phyloP scores from a whole-genome alignment of 2,888 invertebrate genomes.

The Drosophila flavopinicola region DNA sequence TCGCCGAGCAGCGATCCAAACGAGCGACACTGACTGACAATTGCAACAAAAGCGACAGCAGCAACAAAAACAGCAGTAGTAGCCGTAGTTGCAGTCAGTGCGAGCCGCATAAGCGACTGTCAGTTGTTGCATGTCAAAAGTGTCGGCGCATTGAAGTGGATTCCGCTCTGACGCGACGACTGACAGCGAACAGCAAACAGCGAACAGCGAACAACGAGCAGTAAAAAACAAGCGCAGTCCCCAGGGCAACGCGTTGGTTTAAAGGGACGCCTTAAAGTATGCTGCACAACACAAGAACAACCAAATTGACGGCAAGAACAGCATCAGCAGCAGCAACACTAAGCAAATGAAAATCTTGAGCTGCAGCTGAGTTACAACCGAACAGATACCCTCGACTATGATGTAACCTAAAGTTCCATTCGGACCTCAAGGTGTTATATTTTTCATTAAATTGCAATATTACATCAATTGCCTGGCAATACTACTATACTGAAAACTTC shows the following conservation, averaged over 20 bases:
- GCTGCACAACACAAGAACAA: slow-evolving; percentile 30
- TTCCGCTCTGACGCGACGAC: slow-evolving; percentile 43
- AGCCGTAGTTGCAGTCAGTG: neutral
- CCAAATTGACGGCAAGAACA: slow-evolving; percentile 17
- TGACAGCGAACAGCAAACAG: slow-evolving; percentile 35
- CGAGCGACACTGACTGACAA: slow-evolving; percentile 46
- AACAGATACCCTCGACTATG: slow-evolving; percentile 9
- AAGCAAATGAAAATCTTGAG: slow-evolving; percentile 4
- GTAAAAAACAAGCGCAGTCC: slow-evolving; percentile 19
- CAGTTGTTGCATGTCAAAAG: slow-evolving; percentile 65
- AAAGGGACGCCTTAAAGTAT: slow-evolving; percentile 42
- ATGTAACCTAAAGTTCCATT: neutral
- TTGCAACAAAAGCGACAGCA: slow-evolving; percentile 21
- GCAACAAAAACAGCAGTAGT: slow-evolving; percentile 1
- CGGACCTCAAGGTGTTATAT: too few species aligned
- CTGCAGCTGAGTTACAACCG: neutral
- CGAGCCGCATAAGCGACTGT: slow-evolving; percentile 52
- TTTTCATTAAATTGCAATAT: too few species aligned
- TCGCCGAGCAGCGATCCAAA: neutral
- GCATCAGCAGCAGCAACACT: neutral
- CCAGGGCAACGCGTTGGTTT: slow-evolving; percentile 27
- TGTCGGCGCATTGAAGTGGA: slow-evolving; percentile 59
- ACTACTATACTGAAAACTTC: too few species aligned
- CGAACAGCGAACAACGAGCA: slow-evolving; percentile 7
- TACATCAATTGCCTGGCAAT: too few species aligned